Conservation (phyloP, 2,113 vertebrate species). For the Rafetus swinhoei region DNA sequence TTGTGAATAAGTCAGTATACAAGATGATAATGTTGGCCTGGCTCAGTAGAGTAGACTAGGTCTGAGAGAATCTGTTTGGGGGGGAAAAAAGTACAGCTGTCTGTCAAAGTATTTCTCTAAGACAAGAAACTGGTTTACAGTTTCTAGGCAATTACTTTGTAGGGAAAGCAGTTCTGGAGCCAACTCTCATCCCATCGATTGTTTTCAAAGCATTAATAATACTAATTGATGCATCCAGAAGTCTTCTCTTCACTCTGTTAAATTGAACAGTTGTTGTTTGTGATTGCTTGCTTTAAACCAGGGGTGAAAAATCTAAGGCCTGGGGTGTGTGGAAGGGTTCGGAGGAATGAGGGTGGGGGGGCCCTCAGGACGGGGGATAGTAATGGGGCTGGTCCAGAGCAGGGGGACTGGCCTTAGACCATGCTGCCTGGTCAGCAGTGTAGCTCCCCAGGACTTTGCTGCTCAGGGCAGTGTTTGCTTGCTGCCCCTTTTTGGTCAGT, state of each 20-base stretch:
- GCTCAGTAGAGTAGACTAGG: background rate
- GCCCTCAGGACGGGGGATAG: too few species aligned
- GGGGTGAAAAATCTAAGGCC: too few species aligned
- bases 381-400: too few species aligned
- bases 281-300: background rate
- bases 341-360: too few species aligned
- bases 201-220: slow-evolving; percentile 12
- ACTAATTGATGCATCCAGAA: slow-evolving; percentile 31
- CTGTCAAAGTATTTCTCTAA: background rate
- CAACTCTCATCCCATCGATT: background rate
- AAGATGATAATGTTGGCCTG: background rate
- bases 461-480: too few species aligned
- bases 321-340: too few species aligned
- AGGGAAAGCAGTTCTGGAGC: background rate
- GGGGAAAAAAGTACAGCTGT: background rate
- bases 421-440: too few species aligned
- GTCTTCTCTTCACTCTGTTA: background rate
- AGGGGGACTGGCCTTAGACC: too few species aligned
- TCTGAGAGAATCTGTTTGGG: background rate
- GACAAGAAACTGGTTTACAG: background rate
- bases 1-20: background rate
- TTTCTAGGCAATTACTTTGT: background rate
- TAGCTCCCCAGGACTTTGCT: too few species aligned
- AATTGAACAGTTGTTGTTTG: background rate
- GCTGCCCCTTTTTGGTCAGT: too few species aligned